A percentile compares a stretch with the other conserved stretches of the same genome.
These are phyloP conservation scores for Geotrupes spiniger DNA, from an alignment of 2,888 invertebrate genomes.

Conservation along the genomic window DNA sequence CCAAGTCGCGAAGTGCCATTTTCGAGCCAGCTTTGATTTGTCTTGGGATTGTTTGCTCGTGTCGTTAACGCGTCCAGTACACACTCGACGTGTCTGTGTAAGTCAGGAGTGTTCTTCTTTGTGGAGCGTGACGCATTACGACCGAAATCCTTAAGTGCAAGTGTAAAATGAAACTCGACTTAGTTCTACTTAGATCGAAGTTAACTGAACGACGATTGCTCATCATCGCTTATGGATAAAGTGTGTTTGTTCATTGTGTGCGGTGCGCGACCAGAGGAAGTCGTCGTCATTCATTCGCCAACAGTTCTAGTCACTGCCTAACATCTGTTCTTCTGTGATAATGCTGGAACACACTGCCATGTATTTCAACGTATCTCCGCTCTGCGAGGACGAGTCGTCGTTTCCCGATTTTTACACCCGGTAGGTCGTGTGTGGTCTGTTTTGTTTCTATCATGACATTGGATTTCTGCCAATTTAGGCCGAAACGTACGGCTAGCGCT, in stretches of 20 bases:
- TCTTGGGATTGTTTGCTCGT: too few species aligned
- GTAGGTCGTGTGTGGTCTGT: constrained; percentile 35
- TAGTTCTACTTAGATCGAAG: too few species aligned
- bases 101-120: too few species aligned
- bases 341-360: constrained; percentile 47
- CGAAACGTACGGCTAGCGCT: background rate
- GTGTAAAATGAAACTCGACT: too few species aligned
- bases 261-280: background rate
- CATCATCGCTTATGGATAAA: too few species aligned
- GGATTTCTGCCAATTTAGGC: constrained; percentile 4
- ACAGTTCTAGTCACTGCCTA: constrained; percentile 29
- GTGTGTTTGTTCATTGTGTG: constrained; percentile 1
- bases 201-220: too few species aligned
- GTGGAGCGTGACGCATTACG: too few species aligned
- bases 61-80: too few species aligned
- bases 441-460: constrained; percentile 11
- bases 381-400: constrained; percentile 44
- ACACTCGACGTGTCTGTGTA: too few species aligned
- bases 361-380: constrained; percentile 46
- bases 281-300: constrained; percentile 18
- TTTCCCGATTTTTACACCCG: constrained; percentile 50
- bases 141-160: too few species aligned
- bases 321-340: constrained; percentile 27
- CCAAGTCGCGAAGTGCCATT: background rate
- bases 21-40: too few species aligned